A percentile compares a stretch with the other conserved stretches of the same genome.
phyloP scores from a whole-genome alignment of 2,888 invertebrate species.

The Ochlodes sylvanus region DNA sequence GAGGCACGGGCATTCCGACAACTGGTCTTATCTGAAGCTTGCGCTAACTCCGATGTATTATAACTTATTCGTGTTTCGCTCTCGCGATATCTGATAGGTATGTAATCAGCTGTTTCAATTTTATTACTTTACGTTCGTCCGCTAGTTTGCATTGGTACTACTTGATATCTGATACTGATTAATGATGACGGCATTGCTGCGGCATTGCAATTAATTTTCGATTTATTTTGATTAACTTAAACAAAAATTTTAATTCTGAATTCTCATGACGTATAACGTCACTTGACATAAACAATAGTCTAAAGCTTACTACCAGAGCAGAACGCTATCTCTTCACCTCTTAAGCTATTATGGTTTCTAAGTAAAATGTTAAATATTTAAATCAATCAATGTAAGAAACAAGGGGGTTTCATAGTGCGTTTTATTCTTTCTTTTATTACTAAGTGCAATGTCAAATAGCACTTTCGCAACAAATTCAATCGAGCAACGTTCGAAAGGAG shows the following conservation, averaged over 20 bases:
- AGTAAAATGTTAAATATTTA: no score
- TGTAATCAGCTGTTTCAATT: constrained; percentile 5
- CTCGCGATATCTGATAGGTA: constrained; percentile 19
- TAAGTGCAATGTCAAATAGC: constrained; percentile 56
- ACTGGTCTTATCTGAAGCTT: constrained; percentile 27
- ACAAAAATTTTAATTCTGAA: no score
- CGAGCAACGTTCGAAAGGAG: constrained; percentile 63
- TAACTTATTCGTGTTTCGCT: constrained; percentile 23
- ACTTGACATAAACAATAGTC: no score
- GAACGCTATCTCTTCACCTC: no score
- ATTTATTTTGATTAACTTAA: no score
- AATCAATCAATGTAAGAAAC: no score
- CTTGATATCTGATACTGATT: no score
- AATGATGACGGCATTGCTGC: no score
- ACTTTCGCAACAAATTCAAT: constrained; percentile 70
- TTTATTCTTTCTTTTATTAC: constrained; percentile 26
- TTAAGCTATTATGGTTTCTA: no score
- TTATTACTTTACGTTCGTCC: constrained; percentile 1
- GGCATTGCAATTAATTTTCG: no score
- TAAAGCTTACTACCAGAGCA: no score
- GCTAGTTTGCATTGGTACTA: not conserved
- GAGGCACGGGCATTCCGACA: constrained; percentile 20
- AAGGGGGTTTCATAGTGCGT: not conserved
- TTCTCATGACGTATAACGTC: no score
- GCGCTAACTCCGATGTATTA: constrained; percentile 1